A percentile compares a stretch with the other conserved stretches of the same genome.
Conservation (phyloP, 2,797 vertebrate species). For the Eleutherodactylus coqui region DNA sequence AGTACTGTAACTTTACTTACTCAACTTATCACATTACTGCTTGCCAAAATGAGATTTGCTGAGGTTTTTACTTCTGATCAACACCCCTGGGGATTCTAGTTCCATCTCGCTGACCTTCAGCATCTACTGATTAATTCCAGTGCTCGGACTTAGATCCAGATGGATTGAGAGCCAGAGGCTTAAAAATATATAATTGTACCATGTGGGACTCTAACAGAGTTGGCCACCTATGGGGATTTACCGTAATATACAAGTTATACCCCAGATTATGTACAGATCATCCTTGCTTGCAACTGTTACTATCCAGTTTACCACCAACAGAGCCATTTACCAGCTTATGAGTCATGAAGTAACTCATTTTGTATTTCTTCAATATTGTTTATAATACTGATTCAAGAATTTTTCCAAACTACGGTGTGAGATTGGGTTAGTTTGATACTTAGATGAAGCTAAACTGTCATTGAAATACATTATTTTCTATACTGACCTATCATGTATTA, state of each 20-base stretch:
- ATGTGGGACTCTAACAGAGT: slow-evolving; percentile 54
- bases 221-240: slow-evolving; percentile 41
- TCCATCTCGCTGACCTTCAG: slow-evolving; percentile 24
- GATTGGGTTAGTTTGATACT: neutral
- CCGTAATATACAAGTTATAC: slow-evolving; percentile 18
- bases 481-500: too few species aligned
- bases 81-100: slow-evolving; percentile 30
- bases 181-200: slow-evolving; percentile 67
- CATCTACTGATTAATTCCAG: slow-evolving; percentile 42
- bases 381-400: neutral
- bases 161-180: slow-evolving; percentile 44
- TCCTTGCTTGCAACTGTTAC: slow-evolving; percentile 1
- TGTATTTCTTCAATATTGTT: neutral
- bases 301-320: neutral
- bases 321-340: slow-evolving; percentile 23
- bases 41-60: slow-evolving; percentile 22
- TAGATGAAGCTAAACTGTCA: too few species aligned
- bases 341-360: neutral
- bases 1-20: neutral
- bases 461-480: neutral
- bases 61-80: slow-evolving; percentile 30
- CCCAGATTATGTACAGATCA: slow-evolving; percentile 40
- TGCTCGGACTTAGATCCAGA: slow-evolving; percentile 48
- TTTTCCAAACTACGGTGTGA: neutral
- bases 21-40: neutral